Evolutionary conservation across 2,888 invertebrate genomes (phyloP).

Genomic region (Acrocera orbiculus): DNA sequence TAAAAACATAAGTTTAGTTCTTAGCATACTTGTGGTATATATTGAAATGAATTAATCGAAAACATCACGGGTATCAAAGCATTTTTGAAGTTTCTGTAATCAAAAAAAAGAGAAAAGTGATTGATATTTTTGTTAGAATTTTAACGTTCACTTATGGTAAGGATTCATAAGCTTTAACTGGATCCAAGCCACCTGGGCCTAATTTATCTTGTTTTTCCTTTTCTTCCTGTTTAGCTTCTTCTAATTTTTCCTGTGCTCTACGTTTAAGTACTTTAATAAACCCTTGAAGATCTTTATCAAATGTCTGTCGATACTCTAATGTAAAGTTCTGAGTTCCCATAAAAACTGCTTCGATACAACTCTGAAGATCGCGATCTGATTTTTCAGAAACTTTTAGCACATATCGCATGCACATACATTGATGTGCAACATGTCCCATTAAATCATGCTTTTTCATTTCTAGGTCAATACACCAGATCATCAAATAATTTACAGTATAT

Average conservation of each 20-base stretch:
- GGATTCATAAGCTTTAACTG: slow-evolving; percentile 87
- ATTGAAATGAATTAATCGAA: no score
- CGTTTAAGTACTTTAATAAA: slow-evolving; percentile 76
- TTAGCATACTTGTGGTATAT: no score
- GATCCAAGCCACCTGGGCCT: slow-evolving; percentile 97
- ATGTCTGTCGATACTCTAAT: slow-evolving; percentile 71
- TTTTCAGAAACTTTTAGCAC: slow-evolving; percentile 91
- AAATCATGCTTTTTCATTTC: slow-evolving; percentile 93
- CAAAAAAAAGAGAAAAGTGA: no score
- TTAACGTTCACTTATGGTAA: slow-evolving; percentile 55
- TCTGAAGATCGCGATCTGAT: slow-evolving; percentile 77
- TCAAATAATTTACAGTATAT: slow-evolving; percentile 93
- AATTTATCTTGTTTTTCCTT: slow-evolving; percentile 69
- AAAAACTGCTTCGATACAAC: slow-evolving; percentile 81
- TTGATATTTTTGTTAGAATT: neutral
- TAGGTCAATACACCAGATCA: slow-evolving; percentile 95
- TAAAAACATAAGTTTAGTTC: no score
- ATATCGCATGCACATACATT: slow-evolving; percentile 97
- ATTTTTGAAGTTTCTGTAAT: neutral
- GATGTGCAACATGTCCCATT: slow-evolving; percentile 93
- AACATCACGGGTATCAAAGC: slow-evolving; percentile 39
- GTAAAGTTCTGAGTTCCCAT: slow-evolving; percentile 85
- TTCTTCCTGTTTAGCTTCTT: slow-evolving; percentile 70
- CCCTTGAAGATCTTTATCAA: slow-evolving; percentile 76
- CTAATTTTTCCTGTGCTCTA: slow-evolving; percentile 60